Conservation (phyloP, 92 coral and sea anemone species). For the Paramuricea clavata region DNA sequence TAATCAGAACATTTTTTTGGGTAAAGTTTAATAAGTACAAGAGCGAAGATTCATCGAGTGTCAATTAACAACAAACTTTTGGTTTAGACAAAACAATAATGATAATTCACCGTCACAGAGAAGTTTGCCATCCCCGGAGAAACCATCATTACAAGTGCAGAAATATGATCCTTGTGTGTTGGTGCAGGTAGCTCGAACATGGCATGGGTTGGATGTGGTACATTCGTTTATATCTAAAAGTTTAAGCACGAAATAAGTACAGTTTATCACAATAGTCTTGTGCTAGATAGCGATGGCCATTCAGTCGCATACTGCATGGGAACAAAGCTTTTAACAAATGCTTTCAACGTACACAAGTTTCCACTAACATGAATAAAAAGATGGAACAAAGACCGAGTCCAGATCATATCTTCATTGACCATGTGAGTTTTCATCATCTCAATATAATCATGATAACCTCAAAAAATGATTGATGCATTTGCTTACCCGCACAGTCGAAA, state of each 20-base stretch:
- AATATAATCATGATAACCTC: no score
- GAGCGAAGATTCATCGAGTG: no score
- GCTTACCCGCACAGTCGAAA: conserved; percentile 44
- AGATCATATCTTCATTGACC: no score
- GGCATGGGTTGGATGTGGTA: not conserved
- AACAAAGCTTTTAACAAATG: not conserved
- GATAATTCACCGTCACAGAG: not conserved
- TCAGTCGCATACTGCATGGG: not conserved
- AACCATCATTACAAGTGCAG: conserved; percentile 15
- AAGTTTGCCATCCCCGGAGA: conserved; percentile 8
- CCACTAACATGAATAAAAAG: no score
- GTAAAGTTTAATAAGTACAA: no score
- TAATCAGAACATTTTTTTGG: no score
- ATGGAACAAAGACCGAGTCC: no score
- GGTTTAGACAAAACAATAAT: not conserved
- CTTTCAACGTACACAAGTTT: no score
- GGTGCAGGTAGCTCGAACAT: not conserved
- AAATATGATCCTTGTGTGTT: conserved; percentile 9
- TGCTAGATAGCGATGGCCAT: not conserved
- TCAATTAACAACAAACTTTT: no score
- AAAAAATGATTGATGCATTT: not conserved
- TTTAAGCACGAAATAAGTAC: not conserved
- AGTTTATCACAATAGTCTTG: not conserved
- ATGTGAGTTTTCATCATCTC: not conserved
- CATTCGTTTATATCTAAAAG: conserved; percentile 25